A percentile compares a stretch with the other conserved stretches of the same genome.
Evolutionary conservation across 2,888 invertebrate species (phyloP).

Genomic region (Strigamia crassipes): DNA sequence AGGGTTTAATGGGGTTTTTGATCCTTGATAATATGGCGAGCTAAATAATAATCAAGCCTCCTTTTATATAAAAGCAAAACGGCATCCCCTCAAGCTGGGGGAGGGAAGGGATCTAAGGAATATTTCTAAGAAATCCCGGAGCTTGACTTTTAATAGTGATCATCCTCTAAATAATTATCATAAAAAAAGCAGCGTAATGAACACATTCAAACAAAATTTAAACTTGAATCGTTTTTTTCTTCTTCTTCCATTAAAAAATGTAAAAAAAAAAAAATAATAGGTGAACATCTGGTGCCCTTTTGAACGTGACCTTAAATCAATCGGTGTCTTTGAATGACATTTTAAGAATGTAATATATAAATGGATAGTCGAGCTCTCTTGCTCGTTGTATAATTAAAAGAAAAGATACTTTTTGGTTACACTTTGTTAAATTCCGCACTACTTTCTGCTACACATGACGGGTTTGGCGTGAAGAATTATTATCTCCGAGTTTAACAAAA

Average conservation of each 20-base stretch:
- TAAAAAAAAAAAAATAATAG: neutral
- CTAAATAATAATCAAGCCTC: conserved; percentile 38
- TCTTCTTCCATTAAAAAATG: neutral
- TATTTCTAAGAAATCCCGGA: conserved; percentile 29
- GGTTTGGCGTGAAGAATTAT: conserved; percentile 20
- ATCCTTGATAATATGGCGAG: conserved; percentile 40
- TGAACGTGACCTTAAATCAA: conserved; percentile 13
- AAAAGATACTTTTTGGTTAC: conserved; percentile 13
- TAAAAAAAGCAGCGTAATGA: conserved; percentile 23
- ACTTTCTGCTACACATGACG: conserved; percentile 2
- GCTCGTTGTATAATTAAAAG: neutral
- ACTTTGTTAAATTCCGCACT: conserved; percentile 24
- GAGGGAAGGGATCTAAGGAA: conserved; percentile 24
- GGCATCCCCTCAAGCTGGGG: conserved; percentile 40
- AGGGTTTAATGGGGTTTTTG: conserved; percentile 38
- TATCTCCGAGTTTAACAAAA: conserved; percentile 19
- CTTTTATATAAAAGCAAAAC: conserved; percentile 38
- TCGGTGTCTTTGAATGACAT: neutral
- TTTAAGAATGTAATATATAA: neutral
- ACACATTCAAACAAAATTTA: conserved; percentile 40
- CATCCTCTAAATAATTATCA: conserved; percentile 39
- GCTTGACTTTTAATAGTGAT: conserved; percentile 42
- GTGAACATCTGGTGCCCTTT: conserved; percentile 2
- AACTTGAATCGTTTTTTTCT: neutral
- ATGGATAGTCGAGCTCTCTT: neutral